Evolutionary conservation across 2,113 vertebrate species (phyloP), one percentile per base, ranked within the genome.

Genomic region (Lamprologus callipterus): DNA sequence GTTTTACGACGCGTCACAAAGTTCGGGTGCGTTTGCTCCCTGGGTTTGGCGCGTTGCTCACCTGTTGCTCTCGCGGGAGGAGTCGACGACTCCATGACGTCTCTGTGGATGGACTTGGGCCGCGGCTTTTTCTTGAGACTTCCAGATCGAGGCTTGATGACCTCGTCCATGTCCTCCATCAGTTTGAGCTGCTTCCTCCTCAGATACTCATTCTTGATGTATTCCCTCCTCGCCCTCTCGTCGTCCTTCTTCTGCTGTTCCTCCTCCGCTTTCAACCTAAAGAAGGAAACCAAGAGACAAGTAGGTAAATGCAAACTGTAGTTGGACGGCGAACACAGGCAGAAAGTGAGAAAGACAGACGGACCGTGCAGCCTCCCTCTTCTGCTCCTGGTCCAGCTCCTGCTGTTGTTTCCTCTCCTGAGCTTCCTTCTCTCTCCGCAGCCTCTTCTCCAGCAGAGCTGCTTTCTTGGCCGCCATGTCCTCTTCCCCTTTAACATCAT

Each of bases 51-150:
- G 23, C 5, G 17, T 16, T 2, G 83, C 91, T 94, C 89, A 99
- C 98, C 98, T 97, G 98, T 95, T 54, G 96, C 96, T 95, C 96
- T 97, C 81, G 96, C 23, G 28, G 97, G 96, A 1, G 97, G 97
- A 89, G 96, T 97, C 2, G 97, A 97, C 19, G 97, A 97, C 88
- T 99, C 98, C 82, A 97, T 85, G 23, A 95, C 97, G 80, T 99
- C 98, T 90, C 98, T 97, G 93, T 99, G 98, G 93, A 99, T 97
- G 84, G 99, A 99, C 83, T 99, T 99, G 33, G 99, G 99, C 17
- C 98, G 97, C n/a, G 96, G 97, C 83, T 98, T 99, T 94, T 98
- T 99, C 86, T 98, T 98, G 81, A 96, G 93, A 45, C 95, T 96
- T 73, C 97, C 97, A 9, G 97, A 95, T 6, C 98, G 97, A 47